Evolutionary conservation across 2,888 invertebrate species (phyloP).

Genomic region (Ceraclea dissimilis): DNA sequence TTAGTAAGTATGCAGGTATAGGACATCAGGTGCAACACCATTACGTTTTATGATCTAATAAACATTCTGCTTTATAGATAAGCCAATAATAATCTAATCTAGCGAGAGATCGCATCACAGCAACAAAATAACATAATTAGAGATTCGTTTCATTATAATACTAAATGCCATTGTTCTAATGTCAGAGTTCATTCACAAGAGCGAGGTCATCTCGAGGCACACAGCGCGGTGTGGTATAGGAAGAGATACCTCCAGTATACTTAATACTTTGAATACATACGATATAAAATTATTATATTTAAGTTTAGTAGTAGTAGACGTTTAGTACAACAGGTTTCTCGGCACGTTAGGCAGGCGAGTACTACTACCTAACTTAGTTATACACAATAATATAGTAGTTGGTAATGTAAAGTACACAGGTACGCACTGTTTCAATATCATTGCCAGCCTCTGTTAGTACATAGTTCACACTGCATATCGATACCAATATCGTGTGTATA

Average conservation of each 20-base stretch:
- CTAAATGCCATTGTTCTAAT: constrained; percentile 11
- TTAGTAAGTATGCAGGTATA: too few species aligned
- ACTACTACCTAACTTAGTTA: background rate
- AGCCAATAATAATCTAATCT: too few species aligned
- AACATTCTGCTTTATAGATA: too few species aligned
- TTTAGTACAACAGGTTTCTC: background rate
- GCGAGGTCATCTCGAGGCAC: constrained; percentile 2
- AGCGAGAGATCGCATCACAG: too few species aligned
- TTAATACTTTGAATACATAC: background rate
- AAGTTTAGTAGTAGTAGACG: too few species aligned
- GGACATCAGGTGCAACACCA: too few species aligned
- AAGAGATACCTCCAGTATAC: background rate
- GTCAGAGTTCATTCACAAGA: constrained; percentile 13
- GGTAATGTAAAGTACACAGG: background rate
- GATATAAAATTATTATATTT: background rate
- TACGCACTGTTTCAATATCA: background rate
- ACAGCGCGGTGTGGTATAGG: background rate
- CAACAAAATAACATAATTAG: too few species aligned
- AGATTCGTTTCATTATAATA: too few species aligned
- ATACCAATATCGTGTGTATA: too few species aligned
- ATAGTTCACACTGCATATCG: too few species aligned
- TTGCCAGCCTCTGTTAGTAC: background rate
- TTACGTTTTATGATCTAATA: too few species aligned
- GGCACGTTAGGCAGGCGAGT: background rate
- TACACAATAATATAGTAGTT: background rate